Conservation (phyloP, 1,140 invertebrate species). For the Coenobita brevimanus region DNA sequence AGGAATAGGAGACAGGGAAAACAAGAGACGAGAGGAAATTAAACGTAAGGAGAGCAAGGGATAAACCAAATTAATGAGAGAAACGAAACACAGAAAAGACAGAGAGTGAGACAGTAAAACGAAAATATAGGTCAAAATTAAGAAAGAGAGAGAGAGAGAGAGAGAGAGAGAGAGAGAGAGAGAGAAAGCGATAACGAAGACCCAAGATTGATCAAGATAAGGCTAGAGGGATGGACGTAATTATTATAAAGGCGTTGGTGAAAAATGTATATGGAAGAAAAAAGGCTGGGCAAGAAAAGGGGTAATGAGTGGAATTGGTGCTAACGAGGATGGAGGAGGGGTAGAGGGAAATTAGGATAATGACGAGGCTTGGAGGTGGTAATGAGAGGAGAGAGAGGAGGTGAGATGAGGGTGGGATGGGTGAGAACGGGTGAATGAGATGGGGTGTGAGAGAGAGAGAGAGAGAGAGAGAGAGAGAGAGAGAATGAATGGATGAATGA, state of each 20-base stretch:
- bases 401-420: neutral
- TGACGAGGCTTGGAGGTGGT: neutral
- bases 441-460: neutral
- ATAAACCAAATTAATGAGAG: neutral
- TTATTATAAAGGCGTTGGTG: neutral
- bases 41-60: neutral
- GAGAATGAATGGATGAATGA: neutral
- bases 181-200: neutral
- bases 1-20: neutral
- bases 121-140: too few species aligned
- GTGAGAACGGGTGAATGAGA: neutral
- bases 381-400: neutral
- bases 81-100: neutral
- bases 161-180: neutral
- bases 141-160: neutral
- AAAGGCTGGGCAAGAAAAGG: neutral
- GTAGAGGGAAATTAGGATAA: neutral
- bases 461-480: neutral
- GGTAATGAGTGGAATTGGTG: neutral
- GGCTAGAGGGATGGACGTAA: neutral
- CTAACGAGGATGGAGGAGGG: neutral
- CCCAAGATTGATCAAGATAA: neutral
- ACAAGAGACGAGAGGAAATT: neutral
- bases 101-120: neutral
- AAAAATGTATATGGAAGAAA: neutral